Evolutionary conservation across 2,113 vertebrate genomes (phyloP).

Genomic region (Rhinopithecus roxellana): DNA sequence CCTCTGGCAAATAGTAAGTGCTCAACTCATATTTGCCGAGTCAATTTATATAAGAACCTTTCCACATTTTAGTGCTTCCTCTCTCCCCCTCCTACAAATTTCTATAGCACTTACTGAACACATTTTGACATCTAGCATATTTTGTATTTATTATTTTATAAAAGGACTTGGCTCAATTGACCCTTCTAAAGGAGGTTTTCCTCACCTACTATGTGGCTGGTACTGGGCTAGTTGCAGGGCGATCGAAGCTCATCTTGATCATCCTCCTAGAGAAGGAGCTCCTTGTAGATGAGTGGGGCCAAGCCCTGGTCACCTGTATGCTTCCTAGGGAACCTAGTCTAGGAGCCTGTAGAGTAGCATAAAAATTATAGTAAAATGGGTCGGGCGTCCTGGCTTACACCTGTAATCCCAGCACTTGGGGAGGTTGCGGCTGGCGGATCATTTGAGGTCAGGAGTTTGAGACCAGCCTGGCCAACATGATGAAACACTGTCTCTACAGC

Average conservation of each 20-base stretch:
- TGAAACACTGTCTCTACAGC: too few species aligned
- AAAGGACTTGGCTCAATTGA: not conserved
- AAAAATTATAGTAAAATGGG: too few species aligned
- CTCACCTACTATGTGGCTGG: not conserved
- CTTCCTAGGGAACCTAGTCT: not conserved
- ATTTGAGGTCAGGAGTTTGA: too few species aligned
- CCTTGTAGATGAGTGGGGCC: not conserved
- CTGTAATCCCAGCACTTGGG: too few species aligned
- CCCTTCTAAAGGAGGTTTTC: not conserved
- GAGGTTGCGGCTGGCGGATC: too few species aligned
- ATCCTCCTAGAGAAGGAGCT: not conserved
- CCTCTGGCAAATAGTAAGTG: not conserved
- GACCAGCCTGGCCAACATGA: too few species aligned
- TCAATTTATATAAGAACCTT: not conserved
- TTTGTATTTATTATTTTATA: not conserved
- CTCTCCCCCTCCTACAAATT: not conserved
- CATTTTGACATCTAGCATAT: not conserved
- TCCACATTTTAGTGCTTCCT: not conserved
- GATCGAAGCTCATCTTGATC: not conserved
- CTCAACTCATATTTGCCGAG: not conserved
- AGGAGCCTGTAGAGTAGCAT: not conserved
- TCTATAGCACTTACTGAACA: not conserved
- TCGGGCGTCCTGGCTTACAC: rapidly evolving
- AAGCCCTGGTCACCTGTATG: not conserved
- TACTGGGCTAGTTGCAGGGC: not conserved